phyloP scores from a whole-genome alignment of 1,140 invertebrate genomes.

The Arctopsyche grandis region DNA sequence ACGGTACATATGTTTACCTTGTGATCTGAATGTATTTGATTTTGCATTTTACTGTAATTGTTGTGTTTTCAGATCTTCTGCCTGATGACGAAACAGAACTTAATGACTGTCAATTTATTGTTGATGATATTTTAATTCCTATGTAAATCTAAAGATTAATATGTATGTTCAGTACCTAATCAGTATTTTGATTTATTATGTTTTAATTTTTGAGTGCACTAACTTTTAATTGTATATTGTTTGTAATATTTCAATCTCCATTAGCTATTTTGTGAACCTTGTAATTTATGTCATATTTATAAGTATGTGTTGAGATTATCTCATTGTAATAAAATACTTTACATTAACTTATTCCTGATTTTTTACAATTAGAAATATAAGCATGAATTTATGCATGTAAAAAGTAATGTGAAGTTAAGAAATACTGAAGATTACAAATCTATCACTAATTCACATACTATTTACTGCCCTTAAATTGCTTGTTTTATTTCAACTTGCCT shows the following conservation, averaged over 20 bases:
- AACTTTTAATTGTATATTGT: background rate
- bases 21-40: background rate
- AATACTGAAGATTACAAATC: too few species aligned
- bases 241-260: background rate
- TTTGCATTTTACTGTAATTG: background rate
- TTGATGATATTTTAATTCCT: background rate
- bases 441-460: too few species aligned
- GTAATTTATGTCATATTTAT: too few species aligned
- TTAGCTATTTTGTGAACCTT: background rate
- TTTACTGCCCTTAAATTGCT: too few species aligned
- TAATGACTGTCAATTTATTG: background rate
- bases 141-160: background rate
- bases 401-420: too few species aligned
- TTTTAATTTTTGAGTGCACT: background rate
- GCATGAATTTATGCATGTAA: too few species aligned
- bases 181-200: background rate
- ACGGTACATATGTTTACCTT: background rate
- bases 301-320: too few species aligned
- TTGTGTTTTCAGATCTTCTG: constrained; percentile 20
- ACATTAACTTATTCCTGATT: too few species aligned
- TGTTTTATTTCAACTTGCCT: too few species aligned
- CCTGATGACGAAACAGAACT: background rate
- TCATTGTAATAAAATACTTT: too few species aligned
- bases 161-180: background rate
- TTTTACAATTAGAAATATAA: too few species aligned